These are phyloP conservation scores for Coptodon rendalli DNA, from an alignment of 2,113 vertebrate genomes.

Conservation along the genomic window DNA sequence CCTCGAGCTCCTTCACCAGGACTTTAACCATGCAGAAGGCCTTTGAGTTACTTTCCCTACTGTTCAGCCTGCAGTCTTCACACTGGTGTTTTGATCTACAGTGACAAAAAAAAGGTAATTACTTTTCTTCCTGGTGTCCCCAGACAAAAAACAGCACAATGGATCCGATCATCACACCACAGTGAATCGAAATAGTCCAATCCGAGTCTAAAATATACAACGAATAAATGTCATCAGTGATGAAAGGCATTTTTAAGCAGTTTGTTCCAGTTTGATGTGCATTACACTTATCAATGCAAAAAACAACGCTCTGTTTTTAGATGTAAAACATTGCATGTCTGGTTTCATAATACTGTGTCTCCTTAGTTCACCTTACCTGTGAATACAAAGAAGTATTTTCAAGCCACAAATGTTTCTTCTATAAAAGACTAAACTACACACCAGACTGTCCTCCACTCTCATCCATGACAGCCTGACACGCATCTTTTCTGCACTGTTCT, in stretches of 20 bases:
- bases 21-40: constrained; percentile 53
- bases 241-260: background rate
- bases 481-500: background rate
- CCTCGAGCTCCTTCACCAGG: constrained; percentile 69
- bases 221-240: background rate
- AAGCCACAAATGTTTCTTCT: background rate
- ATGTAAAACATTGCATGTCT: background rate
- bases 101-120: background rate
- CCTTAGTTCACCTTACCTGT: background rate
- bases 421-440: background rate
- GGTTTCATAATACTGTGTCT: background rate
- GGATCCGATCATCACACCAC: background rate
- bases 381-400: background rate
- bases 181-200: background rate
- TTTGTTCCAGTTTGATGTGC: background rate
- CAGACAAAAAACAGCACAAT: background rate
- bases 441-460: too few species aligned
- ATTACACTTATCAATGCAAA: background rate
- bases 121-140: background rate
- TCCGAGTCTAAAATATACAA: background rate
- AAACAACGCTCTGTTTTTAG: background rate
- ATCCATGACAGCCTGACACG: too few species aligned
- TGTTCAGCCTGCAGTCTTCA: constrained; percentile 28
- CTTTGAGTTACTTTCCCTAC: background rate
- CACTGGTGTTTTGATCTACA: constrained; percentile 55